Evolutionary conservation across 2,797 vertebrate genomes (phyloP).

Genomic region (Macrochelys suwanniensis): DNA sequence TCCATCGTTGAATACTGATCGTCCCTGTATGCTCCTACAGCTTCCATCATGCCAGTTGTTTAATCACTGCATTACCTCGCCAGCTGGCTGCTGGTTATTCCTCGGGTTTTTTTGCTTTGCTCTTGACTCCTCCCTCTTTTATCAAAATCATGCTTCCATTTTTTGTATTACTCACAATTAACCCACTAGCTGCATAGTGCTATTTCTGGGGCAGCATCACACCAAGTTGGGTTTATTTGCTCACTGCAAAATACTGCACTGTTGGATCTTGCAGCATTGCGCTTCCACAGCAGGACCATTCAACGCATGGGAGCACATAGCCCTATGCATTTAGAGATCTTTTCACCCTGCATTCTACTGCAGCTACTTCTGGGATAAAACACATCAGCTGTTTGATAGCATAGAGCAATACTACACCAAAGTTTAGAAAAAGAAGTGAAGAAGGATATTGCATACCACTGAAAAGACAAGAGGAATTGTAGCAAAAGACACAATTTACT

Average conservation of each 20-base stretch:
- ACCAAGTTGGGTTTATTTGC: background rate
- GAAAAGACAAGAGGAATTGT: conserved; percentile 5
- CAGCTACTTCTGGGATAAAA: background rate
- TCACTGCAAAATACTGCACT: background rate
- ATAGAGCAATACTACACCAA: background rate
- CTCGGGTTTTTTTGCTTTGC: background rate
- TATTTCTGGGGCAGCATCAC: background rate
- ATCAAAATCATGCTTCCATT: background rate
- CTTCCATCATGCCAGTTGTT: background rate
- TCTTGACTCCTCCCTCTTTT: background rate
- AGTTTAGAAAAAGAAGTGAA: background rate
- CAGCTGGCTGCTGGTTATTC: accelerated
- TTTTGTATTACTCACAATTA: background rate
- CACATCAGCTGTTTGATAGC: background rate
- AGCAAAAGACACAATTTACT: background rate
- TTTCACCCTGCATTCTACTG: background rate
- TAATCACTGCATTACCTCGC: background rate
- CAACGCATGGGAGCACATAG: background rate
- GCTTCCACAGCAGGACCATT: background rate
- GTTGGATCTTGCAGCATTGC: background rate
- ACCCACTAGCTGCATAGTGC: background rate
- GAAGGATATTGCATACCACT: background rate
- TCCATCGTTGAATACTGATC: background rate
- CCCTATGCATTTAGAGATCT: background rate
- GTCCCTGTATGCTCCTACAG: background rate